Conservation (phyloP, 1,140 invertebrate species). For the Telenomus remus region DNA sequence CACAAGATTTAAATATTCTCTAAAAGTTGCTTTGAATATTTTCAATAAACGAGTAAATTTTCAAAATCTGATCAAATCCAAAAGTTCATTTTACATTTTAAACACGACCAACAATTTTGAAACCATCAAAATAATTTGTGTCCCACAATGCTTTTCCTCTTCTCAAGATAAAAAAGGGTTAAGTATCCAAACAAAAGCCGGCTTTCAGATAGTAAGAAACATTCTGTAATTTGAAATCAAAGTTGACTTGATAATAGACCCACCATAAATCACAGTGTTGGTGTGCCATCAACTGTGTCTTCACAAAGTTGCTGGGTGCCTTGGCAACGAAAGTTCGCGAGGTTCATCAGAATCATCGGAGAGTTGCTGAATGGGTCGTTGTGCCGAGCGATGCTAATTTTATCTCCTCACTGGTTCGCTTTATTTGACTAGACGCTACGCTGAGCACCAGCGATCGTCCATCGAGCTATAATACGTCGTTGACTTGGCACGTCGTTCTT, state of each 20-base stretch:
- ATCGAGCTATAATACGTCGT: constrained; percentile 17
- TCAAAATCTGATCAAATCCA: too few relatives aligned
- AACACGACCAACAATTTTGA: too few relatives aligned
- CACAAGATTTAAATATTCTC: too few relatives aligned
- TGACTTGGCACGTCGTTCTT: constrained; percentile 28
- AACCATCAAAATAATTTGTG: too few relatives aligned
- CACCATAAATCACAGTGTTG: constrained; percentile 35
- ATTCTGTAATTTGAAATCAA: too few relatives aligned
- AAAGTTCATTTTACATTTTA: too few relatives aligned
- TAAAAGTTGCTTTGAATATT: too few relatives aligned
- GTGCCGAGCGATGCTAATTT: constrained; percentile 36
- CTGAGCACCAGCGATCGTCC: constrained; percentile 23
- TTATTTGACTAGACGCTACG: constrained; percentile 16
- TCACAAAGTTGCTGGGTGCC: constrained; percentile 15
- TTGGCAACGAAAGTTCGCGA: constrained; percentile 8
- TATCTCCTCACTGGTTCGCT: constrained; percentile 16
- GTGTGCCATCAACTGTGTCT: constrained; percentile 10
- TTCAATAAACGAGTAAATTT: too few relatives aligned
- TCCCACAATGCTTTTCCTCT: too few relatives aligned
- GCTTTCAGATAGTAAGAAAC: too few relatives aligned
- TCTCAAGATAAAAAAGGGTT: too few relatives aligned
- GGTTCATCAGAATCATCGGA: constrained; percentile 19
- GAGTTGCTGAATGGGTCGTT: constrained; percentile 19
- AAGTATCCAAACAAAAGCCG: too few relatives aligned
- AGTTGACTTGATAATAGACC: neutral